Evolutionary conservation across 1,140 invertebrate genomes (phyloP).

Genomic region (Thaumetopoea pityocampa): DNA sequence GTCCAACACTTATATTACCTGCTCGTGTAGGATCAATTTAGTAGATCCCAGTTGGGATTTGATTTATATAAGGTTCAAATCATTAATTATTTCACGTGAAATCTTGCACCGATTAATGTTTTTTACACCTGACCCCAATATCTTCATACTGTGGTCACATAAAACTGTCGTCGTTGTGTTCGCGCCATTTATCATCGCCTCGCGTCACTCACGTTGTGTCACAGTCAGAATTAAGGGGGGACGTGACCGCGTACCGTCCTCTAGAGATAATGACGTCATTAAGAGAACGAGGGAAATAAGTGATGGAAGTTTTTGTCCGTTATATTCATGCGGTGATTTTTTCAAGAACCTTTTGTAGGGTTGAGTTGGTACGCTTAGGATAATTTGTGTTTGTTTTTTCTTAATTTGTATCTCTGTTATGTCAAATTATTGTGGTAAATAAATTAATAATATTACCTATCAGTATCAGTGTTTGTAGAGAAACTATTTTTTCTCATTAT

Average conservation of each 20-base stretch:
- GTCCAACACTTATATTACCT: too few species aligned
- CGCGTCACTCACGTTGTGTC: constrained; percentile 20
- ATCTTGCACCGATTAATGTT: too few species aligned
- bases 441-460: too few species aligned
- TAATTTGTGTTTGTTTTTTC: too few species aligned
- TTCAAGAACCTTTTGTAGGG: not conserved
- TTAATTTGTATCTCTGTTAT: too few species aligned
- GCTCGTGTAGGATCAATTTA: too few species aligned
- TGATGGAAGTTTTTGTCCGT: constrained; percentile 43
- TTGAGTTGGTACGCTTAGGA: not conserved
- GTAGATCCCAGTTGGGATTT: too few species aligned
- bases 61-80: constrained; percentile 6
- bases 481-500: too few species aligned
- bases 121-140: too few species aligned
- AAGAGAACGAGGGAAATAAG: constrained; percentile 42
- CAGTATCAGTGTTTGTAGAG: too few species aligned
- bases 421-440: too few species aligned
- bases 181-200: constrained; percentile 24
- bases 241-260: constrained; percentile 34
- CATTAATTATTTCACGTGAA: too few species aligned
- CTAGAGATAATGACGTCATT: constrained; percentile 54
- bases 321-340: constrained; percentile 31
- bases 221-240: constrained; percentile 35
- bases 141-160: constrained; percentile 16
- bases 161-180: constrained; percentile 13